Evolutionary conservation across 2,797 vertebrate species (phyloP).

Genomic region (Cephalopachus bancanus): DNA sequence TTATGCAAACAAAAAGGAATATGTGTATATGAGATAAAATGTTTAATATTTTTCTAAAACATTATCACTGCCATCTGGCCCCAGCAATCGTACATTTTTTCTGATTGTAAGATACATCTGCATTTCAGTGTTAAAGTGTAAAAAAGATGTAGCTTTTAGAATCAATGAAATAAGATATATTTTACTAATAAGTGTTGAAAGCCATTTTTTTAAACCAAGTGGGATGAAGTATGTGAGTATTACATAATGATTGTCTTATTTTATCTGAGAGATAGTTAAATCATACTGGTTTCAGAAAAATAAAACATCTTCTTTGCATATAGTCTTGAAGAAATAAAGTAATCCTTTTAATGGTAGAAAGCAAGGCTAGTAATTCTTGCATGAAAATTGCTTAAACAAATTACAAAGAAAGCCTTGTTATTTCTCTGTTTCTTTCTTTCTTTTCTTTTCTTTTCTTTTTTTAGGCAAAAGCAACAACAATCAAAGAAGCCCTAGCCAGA

Average conservation of each 20-base stretch:
- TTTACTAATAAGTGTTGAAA: constrained; percentile 69
- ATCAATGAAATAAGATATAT: constrained; percentile 56
- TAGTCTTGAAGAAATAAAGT: constrained; percentile 61
- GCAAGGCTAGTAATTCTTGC: not conserved
- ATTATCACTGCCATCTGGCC: not conserved
- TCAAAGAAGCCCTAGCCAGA: constrained; percentile 93
- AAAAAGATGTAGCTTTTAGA: constrained; percentile 42
- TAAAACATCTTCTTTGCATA: constrained; percentile 22
- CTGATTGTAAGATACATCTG: constrained; percentile 11
- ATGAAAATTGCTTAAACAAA: constrained; percentile 50
- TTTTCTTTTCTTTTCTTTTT: constrained; percentile 58
- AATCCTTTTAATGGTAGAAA: constrained; percentile 54
- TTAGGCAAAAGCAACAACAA: constrained; percentile 94
- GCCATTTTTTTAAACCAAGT: constrained; percentile 54
- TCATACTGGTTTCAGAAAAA: constrained; percentile 51
- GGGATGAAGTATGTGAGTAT: constrained; percentile 15
- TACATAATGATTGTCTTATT: constrained; percentile 47
- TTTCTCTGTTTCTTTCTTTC: constrained; percentile 54
- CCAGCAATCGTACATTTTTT: constrained; percentile 45
- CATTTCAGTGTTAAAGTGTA: constrained; percentile 53
- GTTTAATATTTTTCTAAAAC: constrained; percentile 64
- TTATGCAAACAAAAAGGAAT: constrained; percentile 56
- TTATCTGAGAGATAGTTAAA: constrained; percentile 58
- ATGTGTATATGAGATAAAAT: constrained; percentile 49
- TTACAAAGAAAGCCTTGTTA: constrained; percentile 65